Base-by-base conservation (phyloP, 35 echinoderm and acorn worm species). In the Acanthaster planci region DNA sequence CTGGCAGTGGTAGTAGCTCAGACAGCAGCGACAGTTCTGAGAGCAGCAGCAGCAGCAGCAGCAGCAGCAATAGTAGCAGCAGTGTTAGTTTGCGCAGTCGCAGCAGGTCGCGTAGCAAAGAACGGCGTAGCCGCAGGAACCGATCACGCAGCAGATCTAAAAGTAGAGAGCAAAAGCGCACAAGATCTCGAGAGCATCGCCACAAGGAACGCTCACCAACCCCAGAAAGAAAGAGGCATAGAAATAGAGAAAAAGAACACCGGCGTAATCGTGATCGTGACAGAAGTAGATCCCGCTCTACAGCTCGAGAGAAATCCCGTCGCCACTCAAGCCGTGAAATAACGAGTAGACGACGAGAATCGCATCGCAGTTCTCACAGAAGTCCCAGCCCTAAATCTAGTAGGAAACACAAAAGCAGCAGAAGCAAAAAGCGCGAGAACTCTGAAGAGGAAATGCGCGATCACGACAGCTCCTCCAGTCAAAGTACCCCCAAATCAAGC, bases 261-360 rank as follows among this genome's bases (percentile, higher is more conserved):
- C 37, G 59, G 51, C 60, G 82, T 34, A 77, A 42, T 77, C 47
- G 40, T 8, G 35, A 58, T 37, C 37, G 67, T 12, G 21, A 75
- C 40, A 67, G 83, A 57, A 87, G 85, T 87, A 32, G 76, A 52
- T 77, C 67, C 27, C 30, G 47, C 2, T 76, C 67, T 77, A 26
- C 26, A 14, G 34, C 21, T 72, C 64, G 64, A 34, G 64, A 35
- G 64, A 72, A 72, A 34, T 72, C 64, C 14, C 64, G 34, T 26
- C 64, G 64, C 64, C 23, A 26, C 29, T 72, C 64, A 5, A 10
- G 10, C 64, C 23, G 10, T 30, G 64, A 72, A 30, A 26, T 10
- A 2, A 26, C 22, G 64, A 72, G 64, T 12, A 72, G 30, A 29
- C 64, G 64, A 72, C 23, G 64, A 36, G 64, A 72, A 26, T 72